Evolutionary conservation across 2,888 invertebrate genomes (phyloP), one percentile per base, ranked within the genome.

Genomic region (Andrena praecox): DNA sequence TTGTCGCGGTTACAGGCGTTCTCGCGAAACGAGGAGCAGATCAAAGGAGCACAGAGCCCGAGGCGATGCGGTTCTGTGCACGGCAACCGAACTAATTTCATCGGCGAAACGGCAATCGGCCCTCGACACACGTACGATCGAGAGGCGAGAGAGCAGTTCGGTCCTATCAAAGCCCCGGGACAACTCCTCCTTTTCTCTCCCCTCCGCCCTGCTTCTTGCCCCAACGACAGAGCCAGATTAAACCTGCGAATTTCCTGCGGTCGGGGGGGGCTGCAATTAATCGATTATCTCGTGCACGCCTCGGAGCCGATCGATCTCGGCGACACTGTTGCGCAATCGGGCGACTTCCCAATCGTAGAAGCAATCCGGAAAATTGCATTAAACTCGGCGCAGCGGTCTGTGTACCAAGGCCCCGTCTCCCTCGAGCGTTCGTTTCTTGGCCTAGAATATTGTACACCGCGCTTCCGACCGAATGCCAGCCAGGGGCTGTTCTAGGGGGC

Each of bases 11-110:
- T 69, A 76, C 77, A 63, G 79, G 78, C 80, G 80, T 82, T 80
- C 72, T 86, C 66, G 59, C 76, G 86, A 82, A 87, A 85, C 76
- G 69, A 83, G 76, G 79, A 75, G 83, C 76, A 76, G 82, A 82
- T 87, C 87, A 89, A 88, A 88, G 87, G 80, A 77, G 78, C 81
- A 70, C 72, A 85, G 76, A 60, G 78, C 81, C 33, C 62, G 67
- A 56, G 77, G 87, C 85, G 74, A 88, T 87, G 83, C 74, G 78
- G 72, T 73, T 87, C 83, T 84, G 87, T 82, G 77, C 77, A 70
- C 85, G 85, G 85, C 87, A 85, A 87, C 74, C 75, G 76, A 88
- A 83, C 78, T 77, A 80, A 85, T 84, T 89, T 89, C 78, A 77
- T 80, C 83, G 66, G 73, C 76, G 72, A 66, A 74, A 33, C 72